Base-by-base conservation (phyloP, 2,888 invertebrate species). In the Diloba caeruleocephala region DNA sequence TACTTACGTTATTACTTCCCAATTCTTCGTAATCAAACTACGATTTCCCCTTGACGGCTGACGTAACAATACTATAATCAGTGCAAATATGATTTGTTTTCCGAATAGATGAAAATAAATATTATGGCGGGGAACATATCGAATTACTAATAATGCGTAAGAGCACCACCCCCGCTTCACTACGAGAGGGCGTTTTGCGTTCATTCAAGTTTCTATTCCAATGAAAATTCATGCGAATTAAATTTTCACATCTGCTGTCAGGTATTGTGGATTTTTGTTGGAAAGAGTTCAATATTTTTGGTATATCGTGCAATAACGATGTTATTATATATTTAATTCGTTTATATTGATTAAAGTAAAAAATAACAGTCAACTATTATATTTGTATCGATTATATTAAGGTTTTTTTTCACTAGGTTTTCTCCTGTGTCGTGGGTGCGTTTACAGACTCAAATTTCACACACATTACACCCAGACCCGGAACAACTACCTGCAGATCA, bases 31-130 rank as follows among this genome's bases (percentile, higher is more conserved):
- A 58, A 55, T 43, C 46, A 50, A 58, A 45, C 50, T 45, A 8
- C 14, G 3, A 48, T 52, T 46, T 50, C 48, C 67, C 67, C 58
- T 46, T 14, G 19, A 29, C 14, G 34, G 37, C 13, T 61, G 45
- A 66, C 45, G 59, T 65, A 80, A 81, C 80, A 81, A 81, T 79
- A 66, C 71, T 62, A 66, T 74, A 79, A 81, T 81, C 76, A 78
- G 67, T 65, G 66, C 71, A 75, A 79, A 81, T 76, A 76, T 71
- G 71, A 80, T 81, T 79, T 80, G 71, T 72, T 71, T 68, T 62
- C 58, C 57, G 49, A 73, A 78, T 76, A 70, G 67, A 69, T 52
- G 56, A 52, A 67, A 71, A 73, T 75, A 78, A 76, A 77, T 59
- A 70, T 56, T 65, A 51, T 62, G 52, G 42, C 48, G 53, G 74